Conservation (phyloP, 2,797 vertebrate species). For the Falco peregrinus region DNA sequence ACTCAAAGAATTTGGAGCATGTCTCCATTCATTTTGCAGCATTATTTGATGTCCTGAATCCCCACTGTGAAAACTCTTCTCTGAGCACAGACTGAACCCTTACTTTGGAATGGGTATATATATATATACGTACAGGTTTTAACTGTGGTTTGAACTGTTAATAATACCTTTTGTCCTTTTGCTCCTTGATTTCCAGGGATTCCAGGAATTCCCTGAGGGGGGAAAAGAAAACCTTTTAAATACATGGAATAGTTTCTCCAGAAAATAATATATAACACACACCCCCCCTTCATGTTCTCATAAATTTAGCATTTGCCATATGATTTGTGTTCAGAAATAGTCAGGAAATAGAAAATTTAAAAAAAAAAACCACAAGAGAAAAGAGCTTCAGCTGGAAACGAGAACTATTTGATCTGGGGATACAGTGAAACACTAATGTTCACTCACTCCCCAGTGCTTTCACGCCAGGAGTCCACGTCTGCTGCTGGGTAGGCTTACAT, state of each 20-base stretch:
- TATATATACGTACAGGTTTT: background rate
- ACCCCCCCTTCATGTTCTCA: background rate
- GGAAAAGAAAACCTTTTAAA: background rate
- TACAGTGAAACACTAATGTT: background rate
- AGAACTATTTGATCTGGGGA: background rate
- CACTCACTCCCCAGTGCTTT: background rate
- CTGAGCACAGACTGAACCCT: background rate
- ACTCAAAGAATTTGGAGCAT: background rate
- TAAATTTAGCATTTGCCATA: background rate
- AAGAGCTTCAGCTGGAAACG: background rate
- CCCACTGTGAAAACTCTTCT: background rate
- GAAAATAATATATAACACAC: background rate
- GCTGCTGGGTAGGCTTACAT: background rate
- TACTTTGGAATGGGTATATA: background rate
- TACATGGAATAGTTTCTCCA: background rate
- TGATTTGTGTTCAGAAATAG: background rate
- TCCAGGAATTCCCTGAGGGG: conserved; percentile 88
- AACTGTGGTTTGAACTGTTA: background rate
- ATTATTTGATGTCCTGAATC: background rate
- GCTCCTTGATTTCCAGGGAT: conserved; percentile 87
- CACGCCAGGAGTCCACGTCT: background rate
- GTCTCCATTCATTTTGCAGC: background rate
- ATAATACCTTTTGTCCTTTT: conserved; percentile 85
- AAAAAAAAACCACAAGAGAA: background rate
- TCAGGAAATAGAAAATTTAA: background rate